phyloP scores from a whole-genome alignment of 2,888 invertebrate species.

The Bellardia bayeri region DNA sequence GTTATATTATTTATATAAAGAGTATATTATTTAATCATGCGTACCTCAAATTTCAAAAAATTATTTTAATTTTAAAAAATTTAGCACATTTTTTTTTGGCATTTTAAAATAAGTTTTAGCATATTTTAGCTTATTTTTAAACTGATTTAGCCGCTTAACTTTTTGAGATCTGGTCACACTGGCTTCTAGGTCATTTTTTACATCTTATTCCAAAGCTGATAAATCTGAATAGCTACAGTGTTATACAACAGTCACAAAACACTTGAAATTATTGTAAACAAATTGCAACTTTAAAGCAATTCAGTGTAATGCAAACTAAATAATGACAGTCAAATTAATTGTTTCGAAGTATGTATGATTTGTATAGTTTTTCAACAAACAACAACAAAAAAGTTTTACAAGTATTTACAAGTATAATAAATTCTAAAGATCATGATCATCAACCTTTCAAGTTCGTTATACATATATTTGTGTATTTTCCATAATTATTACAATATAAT shows the following conservation, averaged over 20 bases:
- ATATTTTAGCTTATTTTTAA: too few relatives aligned
- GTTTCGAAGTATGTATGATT: slow-evolving; percentile 3
- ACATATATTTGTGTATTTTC: neutral
- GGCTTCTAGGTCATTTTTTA: too few relatives aligned
- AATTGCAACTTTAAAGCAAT: slow-evolving; percentile 6
- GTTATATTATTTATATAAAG: too few relatives aligned
- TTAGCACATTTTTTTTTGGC: too few relatives aligned
- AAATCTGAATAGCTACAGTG: too few relatives aligned
- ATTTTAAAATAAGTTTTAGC: too few relatives aligned
- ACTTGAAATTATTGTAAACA: slow-evolving; percentile 6
- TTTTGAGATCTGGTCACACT: too few relatives aligned
- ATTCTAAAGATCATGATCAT: slow-evolving; percentile 51
- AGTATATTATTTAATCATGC: too few relatives aligned
- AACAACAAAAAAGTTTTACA: neutral
- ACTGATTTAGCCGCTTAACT: too few relatives aligned
- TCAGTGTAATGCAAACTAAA: neutral
- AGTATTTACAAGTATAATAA: neutral
- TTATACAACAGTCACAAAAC: neutral
- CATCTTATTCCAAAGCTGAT: too few relatives aligned
- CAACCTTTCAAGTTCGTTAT: slow-evolving; percentile 24
- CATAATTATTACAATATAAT: slow-evolving; percentile 16
- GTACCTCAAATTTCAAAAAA: too few relatives aligned
- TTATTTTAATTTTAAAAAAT: too few relatives aligned
- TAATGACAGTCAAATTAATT: slow-evolving; percentile 38
- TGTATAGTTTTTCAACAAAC: neutral